Base-by-base conservation (phyloP, 2,888 invertebrate species). In the Metopia argyrocephala region DNA sequence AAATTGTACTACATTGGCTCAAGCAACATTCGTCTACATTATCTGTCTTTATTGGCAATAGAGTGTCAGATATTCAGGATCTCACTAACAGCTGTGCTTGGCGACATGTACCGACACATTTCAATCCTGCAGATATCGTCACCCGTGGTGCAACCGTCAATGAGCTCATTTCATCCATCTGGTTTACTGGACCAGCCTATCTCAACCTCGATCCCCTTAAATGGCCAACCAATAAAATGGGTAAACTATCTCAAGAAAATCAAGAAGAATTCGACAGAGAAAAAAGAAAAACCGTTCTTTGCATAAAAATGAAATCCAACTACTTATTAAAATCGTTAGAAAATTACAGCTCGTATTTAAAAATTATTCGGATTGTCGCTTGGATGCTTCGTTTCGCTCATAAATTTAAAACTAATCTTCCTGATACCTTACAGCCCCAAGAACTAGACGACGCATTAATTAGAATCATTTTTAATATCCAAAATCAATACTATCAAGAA, bases 1-100 rank as follows among this genome's bases (percentile, higher is more conserved):
- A 73, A 48, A 78, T 84, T 9, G 82, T 82, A 1, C 50, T 84
- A 9, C 73, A 69, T 9, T 83, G 84, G 84, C 69, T 84, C 7
- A 61, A 46, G 27, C 38, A 66, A 52, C 82, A 83, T n/a, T 82
- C 84, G 5, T 62, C 78, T 2, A 79, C 80, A 7, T 31, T 82
- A 1, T 80, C 76, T 2, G 79, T 74, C 12, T 79, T 83, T 64
- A 80, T 84, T 12, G 78, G 75, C 9, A 85, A 85, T 27, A 66
- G 82, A 2, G 64, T 84, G 2, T 73, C 71, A 3, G 78, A 79
- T 54, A 83, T 84, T 23, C 80, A 78, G 28, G 76, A 79, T 15
- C 21, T 59, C 7, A 74, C 83, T 15, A 21, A n/a, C 9, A 28
- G 62, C 5, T 21, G 45, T 45, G 3, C 59, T 57, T 83, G 79